A percentile compares a stretch with the other conserved stretches of the same genome.
Evolutionary conservation across 2,888 invertebrate genomes (phyloP).

Genomic region (Achlya flavicornis): DNA sequence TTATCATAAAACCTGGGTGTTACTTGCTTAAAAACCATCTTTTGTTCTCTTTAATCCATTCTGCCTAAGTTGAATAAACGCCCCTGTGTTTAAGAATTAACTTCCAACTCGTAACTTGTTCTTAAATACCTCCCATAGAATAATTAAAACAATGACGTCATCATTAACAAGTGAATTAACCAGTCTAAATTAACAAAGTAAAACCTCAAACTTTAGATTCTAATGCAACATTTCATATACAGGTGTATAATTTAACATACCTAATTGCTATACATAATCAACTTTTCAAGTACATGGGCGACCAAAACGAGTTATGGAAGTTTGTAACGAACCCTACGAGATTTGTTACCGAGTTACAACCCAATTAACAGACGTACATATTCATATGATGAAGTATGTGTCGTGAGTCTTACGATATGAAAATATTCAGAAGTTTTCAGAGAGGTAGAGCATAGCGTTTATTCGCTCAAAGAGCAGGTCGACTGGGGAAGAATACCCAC

Average conservation of each 20-base stretch:
- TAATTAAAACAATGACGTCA: neutral
- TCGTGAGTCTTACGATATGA: neutral
- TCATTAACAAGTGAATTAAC: neutral
- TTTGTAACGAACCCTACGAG: conserved; percentile 20
- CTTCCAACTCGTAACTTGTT: no score
- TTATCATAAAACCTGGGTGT: no score
- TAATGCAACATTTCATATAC: neutral
- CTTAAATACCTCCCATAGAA: no score
- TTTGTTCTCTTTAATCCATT: no score
- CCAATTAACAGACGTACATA: conserved; percentile 28
- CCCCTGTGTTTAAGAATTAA: no score
- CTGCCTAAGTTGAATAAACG: no score
- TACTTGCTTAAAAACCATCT: no score
- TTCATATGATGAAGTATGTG: conserved; percentile 8
- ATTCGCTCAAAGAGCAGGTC: no score
- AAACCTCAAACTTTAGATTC: neutral
- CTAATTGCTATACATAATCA: conserved; percentile 2
- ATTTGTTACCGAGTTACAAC: conserved; percentile 19
- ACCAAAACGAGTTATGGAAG: conserved; percentile 17
- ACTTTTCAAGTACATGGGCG: neutral
- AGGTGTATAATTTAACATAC: neutral
- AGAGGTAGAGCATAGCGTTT: neutral
- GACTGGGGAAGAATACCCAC: no score
- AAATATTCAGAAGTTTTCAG: neutral
- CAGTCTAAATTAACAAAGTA: neutral